Base-by-base conservation (phyloP, 1,140 invertebrate species). In the Panagrolaimus sp. region DNA sequence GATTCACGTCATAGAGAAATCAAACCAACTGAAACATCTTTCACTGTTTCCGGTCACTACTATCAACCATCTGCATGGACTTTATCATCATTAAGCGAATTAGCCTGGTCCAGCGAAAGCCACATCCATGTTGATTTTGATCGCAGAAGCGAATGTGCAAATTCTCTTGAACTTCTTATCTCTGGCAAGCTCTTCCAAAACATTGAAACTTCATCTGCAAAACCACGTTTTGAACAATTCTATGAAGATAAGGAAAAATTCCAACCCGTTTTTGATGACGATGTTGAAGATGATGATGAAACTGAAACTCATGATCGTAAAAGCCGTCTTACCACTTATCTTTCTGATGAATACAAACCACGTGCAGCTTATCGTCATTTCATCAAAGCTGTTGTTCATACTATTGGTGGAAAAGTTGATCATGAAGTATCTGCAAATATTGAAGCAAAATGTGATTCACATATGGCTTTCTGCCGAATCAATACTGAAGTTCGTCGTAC, bases 401-500 rank as follows among this genome's bases (percentile, higher is more conserved):
- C 48, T 48, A 25, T 23, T 20, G 44, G 45, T 14, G 47, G 20
- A 20, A 11, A 46, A 38, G 38, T 25, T 20, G 27, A 27, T 23
- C 9, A 48, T 42, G 42, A 66, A 45, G 47, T 46, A 16, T 14
- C 66, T 14, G 11, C 48, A 4, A 45, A 67, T 27, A 9, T 43
- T 45, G 13, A 20, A n/a, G 25, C 38, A 20, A 43, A 14, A 13
- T 42, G 38, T 13, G 44, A 67, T 9, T 38, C 20, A 14, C n/a
- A 27, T 2, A 23, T 27, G 11, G 23, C 31, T 13, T 45, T 16
- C 44, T 73, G 72, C 72, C 51, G 31, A 23, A 9, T 68, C 9
- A 9, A 63, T 23, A 42, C 43, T 27, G 25, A 70, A 27, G 65
- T 47, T n/a, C 47, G 74, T 46, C 65, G 43, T 27, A 67, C 20